Base-by-base conservation (phyloP, 2,888 invertebrate species). In the Prenolepis imparis region DNA sequence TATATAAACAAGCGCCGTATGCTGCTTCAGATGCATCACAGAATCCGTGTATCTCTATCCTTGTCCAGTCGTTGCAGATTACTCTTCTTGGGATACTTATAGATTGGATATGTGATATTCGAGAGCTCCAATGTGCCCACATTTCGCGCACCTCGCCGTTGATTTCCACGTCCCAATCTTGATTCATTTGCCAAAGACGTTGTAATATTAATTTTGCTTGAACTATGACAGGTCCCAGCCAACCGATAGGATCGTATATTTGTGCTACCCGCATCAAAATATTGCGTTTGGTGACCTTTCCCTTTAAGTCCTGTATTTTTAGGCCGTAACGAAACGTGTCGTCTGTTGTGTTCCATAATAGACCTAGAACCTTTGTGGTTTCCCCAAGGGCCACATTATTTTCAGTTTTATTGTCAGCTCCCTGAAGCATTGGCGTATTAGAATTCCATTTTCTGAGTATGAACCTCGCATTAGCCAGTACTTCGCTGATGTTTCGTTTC, bases 161-260 rank as follows among this genome's bases (percentile, higher is more conserved):
- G 0, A 57, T 57, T 39, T 32, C 64, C 64, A 64, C 15, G 28
- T 32, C 28, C 1, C n/a, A 21, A 6, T n/a, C 0, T 64, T 36
- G 28, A 32, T 32, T 32, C 39, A 64, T 36, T 39, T 64, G n/a
- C 64, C 39, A 64, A 1, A 64, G 64, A n/a, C 39, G 36, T 21
- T 64, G 64, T 21, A 64, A 3, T 9, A 64, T 64, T 39, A 64
- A 21, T 64, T 85, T 78, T 55, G 67, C 48, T 44, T n/a, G 18
- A 18, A 41, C 21, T 36, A 44, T 15, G 44, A 68, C 21, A 9
- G 64, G 39, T 6, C 21, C 39, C 18, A 64, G n/a, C 11, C 2
- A 64, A 1, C 64, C 64, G 3, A 61, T 36, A 21, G 39, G 64
- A 18, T 64, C 64, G n/a, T 39, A 64, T 21, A 64, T 64, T 64